These are phyloP conservation scores for Montipora cactus DNA, from an alignment of 64 coral and sea anemone species.

Conservation along the genomic window DNA sequence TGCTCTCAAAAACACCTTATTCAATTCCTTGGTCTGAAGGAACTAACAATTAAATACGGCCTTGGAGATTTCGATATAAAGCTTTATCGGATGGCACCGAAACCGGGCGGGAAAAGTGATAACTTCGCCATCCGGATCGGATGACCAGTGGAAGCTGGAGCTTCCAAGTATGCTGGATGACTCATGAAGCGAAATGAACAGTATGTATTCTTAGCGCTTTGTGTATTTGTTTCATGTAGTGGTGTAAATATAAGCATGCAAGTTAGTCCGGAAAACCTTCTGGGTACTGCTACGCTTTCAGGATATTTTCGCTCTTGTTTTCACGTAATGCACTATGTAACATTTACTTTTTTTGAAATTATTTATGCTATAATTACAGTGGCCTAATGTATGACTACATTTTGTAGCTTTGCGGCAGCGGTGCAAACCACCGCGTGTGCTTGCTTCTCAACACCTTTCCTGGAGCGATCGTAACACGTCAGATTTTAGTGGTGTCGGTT, in stretches of 20 bases:
- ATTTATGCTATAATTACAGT: background rate
- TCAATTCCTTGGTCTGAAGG: background rate
- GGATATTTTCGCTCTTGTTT: background rate
- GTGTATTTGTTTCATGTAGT: background rate
- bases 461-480: no score
- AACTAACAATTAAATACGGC: constrained; percentile 6
- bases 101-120: background rate
- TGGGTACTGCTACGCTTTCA: background rate
- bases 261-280: no score
- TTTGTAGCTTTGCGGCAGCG: no score
- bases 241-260: no score
- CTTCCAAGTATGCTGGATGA: background rate
- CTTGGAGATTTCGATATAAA: background rate
- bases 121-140: background rate
- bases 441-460: no score
- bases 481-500: no score
- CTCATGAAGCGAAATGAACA: background rate
- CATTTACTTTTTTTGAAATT: background rate
- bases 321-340: background rate
- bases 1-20: background rate
- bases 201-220: background rate
- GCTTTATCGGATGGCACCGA: constrained; percentile 3
- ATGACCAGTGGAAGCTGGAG: background rate
- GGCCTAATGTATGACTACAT: background rate
- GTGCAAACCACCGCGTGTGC: no score